A percentile compares a stretch with the other conserved stretches of the same genome.
Conservation (phyloP, 2,888 invertebrate genomes). For the Poecilus cupreus region DNA sequence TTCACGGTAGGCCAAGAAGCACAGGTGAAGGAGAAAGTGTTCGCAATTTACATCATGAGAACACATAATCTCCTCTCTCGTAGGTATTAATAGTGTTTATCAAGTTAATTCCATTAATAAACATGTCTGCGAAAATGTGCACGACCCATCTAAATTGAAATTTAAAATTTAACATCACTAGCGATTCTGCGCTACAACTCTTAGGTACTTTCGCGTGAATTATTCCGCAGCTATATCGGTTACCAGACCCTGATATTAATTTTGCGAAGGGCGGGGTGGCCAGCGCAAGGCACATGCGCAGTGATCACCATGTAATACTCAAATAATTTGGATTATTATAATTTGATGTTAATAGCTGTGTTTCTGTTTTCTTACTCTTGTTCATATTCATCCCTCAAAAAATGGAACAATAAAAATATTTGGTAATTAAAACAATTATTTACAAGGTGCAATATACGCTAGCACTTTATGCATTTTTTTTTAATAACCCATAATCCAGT, state of each 20-base stretch:
- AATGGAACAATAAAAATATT: too few species aligned
- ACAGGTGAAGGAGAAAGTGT: slow-evolving; percentile 15
- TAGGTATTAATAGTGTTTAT: slow-evolving; percentile 50
- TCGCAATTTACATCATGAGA: slow-evolving; percentile 42
- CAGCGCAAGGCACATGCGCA: not conserved
- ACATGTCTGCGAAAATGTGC: slow-evolving; percentile 42
- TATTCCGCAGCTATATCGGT: slow-evolving; percentile 41
- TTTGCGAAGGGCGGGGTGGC: not conserved
- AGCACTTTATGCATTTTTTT: too few species aligned
- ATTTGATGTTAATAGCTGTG: too few species aligned
- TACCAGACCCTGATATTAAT: slow-evolving; percentile 15
- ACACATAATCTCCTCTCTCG: slow-evolving; percentile 36
- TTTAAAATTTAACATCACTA: slow-evolving; percentile 53
- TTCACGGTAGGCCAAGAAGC: slow-evolving; percentile 4
- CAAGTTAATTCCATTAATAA: slow-evolving; percentile 52
- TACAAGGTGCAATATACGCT: too few species aligned
- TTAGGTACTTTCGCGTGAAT: slow-evolving; percentile 12
- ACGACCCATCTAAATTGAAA: slow-evolving; percentile 50
- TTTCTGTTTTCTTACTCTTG: too few species aligned
- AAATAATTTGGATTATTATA: too few species aligned
- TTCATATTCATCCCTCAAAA: too few species aligned
- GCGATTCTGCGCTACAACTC: slow-evolving; percentile 1
- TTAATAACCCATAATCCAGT: too few species aligned
- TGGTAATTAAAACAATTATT: too few species aligned
- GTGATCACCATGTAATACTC: slow-evolving; percentile 1